A percentile compares a stretch with the other conserved stretches of the same genome.
Conservation (phyloP, 2,797 vertebrate species). For the Crocodylus rhombifer region DNA sequence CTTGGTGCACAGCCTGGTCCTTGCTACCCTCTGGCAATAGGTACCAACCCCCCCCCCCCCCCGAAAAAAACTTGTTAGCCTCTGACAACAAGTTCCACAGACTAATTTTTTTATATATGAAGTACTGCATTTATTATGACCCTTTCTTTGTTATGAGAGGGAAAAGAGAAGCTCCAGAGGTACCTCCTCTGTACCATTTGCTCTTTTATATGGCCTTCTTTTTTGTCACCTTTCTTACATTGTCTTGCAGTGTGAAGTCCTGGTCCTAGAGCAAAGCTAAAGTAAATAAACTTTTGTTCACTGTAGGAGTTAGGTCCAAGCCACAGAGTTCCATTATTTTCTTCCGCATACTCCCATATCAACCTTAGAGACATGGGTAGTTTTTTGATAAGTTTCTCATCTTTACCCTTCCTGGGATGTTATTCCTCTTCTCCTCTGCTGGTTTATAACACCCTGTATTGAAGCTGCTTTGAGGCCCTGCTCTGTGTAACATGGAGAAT, state of each 20-base stretch:
- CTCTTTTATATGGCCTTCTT: conserved; percentile 5
- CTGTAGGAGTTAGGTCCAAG: not conserved
- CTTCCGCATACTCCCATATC: not conserved
- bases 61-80: no score
- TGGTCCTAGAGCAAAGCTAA: not conserved
- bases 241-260: not conserved
- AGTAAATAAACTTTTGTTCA: not conserved
- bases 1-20: no score
- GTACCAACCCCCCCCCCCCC: no score
- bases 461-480: not conserved
- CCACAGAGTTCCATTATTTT: not conserved
- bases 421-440: not conserved
- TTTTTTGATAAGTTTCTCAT: not conserved
- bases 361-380: not conserved
- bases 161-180: not conserved
- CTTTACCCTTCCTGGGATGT: not conserved
- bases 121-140: not conserved
- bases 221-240: not conserved
- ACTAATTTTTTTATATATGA: not conserved
- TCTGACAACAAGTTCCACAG: not conserved
- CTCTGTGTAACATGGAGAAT: not conserved
- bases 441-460: not conserved
- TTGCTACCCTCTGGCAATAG: no score
- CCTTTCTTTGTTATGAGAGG: not conserved
- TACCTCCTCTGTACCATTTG: not conserved